Evolutionary conservation across 2,113 vertebrate genomes (phyloP).

Genomic region (Bambusicola thoracicus): DNA sequence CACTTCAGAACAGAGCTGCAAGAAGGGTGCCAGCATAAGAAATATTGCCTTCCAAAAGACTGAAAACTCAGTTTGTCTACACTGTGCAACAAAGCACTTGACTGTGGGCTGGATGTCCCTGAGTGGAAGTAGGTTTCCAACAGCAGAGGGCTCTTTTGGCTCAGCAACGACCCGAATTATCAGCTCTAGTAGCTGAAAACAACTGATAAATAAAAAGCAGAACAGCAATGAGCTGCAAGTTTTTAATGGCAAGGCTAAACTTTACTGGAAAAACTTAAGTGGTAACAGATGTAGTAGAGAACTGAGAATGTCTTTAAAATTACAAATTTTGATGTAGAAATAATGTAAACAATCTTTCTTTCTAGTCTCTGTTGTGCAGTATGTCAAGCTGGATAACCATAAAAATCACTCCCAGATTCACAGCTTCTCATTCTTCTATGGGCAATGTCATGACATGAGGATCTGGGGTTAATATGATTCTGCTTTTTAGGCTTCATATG

Average conservation of each 20-base stretch:
- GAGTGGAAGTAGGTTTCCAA: neutral
- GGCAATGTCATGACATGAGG: neutral
- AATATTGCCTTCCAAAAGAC: neutral
- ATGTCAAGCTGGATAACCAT: neutral
- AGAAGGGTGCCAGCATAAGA: neutral
- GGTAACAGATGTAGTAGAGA: slow-evolving; percentile 21
- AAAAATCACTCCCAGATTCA: neutral
- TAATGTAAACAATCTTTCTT: neutral
- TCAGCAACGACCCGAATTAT: neutral
- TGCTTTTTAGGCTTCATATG: neutral
- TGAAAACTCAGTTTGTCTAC: neutral
- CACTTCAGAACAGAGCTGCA: neutral
- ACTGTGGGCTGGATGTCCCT: neutral
- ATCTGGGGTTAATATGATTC: neutral
- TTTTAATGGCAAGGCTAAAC: neutral
- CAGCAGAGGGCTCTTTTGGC: slow-evolving; percentile 54
- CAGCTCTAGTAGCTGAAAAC: neutral
- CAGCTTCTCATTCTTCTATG: neutral
- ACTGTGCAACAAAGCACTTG: neutral
- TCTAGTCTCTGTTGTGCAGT: neutral
- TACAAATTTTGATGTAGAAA: slow-evolving; percentile 1
- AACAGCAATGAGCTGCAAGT: neutral
- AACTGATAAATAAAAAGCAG: slow-evolving; percentile 8
- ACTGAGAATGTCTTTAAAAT: neutral
- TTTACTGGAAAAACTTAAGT: neutral